Conservation (phyloP, 2,888 invertebrate genomes). For the Sipha maydis region DNA sequence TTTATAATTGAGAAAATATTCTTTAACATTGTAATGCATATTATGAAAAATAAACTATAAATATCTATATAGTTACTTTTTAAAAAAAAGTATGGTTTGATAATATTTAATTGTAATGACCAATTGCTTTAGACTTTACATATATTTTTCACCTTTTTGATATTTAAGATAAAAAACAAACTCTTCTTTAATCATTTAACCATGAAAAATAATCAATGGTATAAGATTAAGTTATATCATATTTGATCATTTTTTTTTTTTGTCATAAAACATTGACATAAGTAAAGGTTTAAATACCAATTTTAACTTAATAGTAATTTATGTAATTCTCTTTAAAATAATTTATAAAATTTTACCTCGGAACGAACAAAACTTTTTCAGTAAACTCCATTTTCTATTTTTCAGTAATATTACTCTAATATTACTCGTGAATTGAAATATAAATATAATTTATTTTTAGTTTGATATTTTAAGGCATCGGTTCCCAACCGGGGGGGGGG, state of each 20-base stretch:
- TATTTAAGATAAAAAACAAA: too few relatives aligned
- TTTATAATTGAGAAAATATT: too few relatives aligned
- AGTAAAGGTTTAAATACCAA: neutral
- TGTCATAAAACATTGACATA: neutral
- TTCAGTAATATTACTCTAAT: neutral
- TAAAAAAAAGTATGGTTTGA: too few relatives aligned
- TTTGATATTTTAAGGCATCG: neutral
- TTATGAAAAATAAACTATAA: too few relatives aligned
- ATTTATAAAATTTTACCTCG: neutral
- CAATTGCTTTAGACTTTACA: too few relatives aligned
- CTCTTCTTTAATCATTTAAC: too few relatives aligned
- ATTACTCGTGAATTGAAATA: neutral
- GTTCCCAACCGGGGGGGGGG: too few relatives aligned
- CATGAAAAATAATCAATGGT: too few relatives aligned
- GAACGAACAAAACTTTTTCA: conserved; percentile 21
- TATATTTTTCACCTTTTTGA: too few relatives aligned
- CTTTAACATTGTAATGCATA: too few relatives aligned
- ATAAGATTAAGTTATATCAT: neutral
- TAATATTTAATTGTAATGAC: too few relatives aligned
- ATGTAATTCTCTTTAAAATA: neutral
- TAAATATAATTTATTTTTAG: neutral
- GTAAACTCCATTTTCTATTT: conserved; percentile 17
- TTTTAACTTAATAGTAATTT: neutral
- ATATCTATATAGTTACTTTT: too few relatives aligned
- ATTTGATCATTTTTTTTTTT: neutral